phyloP scores from a whole-genome alignment of 2,113 vertebrate species.

The Rhea americana region DNA sequence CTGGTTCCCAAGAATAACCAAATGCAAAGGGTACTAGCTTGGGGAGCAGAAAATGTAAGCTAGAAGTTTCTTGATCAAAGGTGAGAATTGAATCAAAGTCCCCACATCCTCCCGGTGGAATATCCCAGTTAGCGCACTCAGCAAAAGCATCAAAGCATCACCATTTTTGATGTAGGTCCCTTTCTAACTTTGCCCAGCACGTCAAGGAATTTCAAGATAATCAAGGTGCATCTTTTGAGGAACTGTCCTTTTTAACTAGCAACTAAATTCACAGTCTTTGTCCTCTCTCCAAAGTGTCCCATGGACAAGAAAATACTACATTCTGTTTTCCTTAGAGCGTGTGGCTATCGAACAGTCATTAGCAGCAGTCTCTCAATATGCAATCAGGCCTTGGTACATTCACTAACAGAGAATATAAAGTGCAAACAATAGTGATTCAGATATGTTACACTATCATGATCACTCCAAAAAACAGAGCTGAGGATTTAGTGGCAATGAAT shows the following conservation, averaged over 20 bases:
- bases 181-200: not conserved
- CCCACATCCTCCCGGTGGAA: not conserved
- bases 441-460: not conserved
- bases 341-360: not conserved
- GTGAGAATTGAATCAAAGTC: not conserved
- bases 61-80: not conserved
- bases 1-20: not conserved
- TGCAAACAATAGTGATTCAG: not conserved
- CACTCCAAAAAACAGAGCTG: not conserved
- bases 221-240: not conserved
- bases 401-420: not conserved
- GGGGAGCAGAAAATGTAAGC: not conserved
- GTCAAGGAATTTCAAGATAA: conserved; percentile 41
- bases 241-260: not conserved
- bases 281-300: not conserved
- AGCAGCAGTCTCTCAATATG: not conserved
- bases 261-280: not conserved
- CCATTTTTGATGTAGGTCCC: not conserved
- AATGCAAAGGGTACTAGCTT: not conserved
- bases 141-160: not conserved
- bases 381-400: not conserved
- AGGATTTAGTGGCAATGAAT: not conserved
- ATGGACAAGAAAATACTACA: not conserved
- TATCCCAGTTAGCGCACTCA: conserved; percentile 1
- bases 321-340: not conserved